Percentiles rank a stretch among this genome's conserved stretches.
Conservation (phyloP, 2,888 invertebrate species). For the Rambutsinella grinnellia region DNA sequence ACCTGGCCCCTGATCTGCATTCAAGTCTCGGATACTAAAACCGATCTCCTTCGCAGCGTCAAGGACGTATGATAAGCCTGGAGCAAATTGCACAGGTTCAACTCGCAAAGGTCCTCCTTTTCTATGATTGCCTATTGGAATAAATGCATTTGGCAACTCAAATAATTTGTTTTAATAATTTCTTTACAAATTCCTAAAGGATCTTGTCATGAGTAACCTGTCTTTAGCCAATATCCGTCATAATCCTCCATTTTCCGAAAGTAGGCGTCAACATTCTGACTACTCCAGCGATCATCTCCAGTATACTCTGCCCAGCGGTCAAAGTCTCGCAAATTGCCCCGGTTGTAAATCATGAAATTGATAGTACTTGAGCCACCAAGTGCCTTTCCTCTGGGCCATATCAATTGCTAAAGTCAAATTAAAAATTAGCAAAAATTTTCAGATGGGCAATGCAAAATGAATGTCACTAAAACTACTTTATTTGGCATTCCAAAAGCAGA, state of each 20-base stretch:
- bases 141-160: too few relatives aligned
- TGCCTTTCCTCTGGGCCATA: constrained; percentile 17
- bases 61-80: constrained; percentile 16
- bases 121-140: too few relatives aligned
- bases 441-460: not conserved
- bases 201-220: too few relatives aligned
- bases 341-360: constrained; percentile 50
- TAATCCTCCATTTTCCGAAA: constrained; percentile 68
- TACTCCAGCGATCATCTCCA: constrained; percentile 69
- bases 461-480: not conserved
- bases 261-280: constrained; percentile 69
- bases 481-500: constrained; percentile 8
- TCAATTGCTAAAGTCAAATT: too few relatives aligned
- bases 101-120: constrained; percentile 32
- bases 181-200: too few relatives aligned
- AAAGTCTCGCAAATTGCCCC: constrained; percentile 79
- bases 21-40: constrained; percentile 15
- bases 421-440: not conserved
- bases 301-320: constrained; percentile 74
- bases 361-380: constrained; percentile 17
- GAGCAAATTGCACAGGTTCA: constrained; percentile 7
- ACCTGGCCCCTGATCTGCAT: constrained; percentile 23
- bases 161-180: too few relatives aligned
- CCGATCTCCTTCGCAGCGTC: constrained; percentile 22
- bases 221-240: constrained; percentile 15